Evolutionary conservation across 2,113 vertebrate genomes (phyloP), one percentile per base, ranked within the genome.

Genomic region (Caloenas nicobarica): DNA sequence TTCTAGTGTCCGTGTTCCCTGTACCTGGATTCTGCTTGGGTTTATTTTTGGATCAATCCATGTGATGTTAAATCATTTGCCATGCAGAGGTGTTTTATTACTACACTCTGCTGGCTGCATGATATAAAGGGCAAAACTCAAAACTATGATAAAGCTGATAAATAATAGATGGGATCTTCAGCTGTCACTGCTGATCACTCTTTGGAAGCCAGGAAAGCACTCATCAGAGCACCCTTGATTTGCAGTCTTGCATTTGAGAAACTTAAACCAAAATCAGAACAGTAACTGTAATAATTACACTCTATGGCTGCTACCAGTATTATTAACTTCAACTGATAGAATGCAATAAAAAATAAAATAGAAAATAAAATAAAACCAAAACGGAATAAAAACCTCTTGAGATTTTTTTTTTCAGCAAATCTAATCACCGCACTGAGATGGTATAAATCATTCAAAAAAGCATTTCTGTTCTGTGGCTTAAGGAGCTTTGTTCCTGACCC

Each of bases 161-260:
- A 91, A 92, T 86, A 95, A 84, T 81, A 81, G 36, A 91, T 85
- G 33, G 56, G 38, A 81, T 91, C 80, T 91, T 73, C 33, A 86
- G 36, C 69, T 91, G 93, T 86, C 83, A 88, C 61, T 54, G 36
- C 29, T 86, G 80, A 71, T 79, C 9, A 0, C 13, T 44, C 34
- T 78, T 81, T 65, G 66, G 65, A 91, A 96, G 69, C 57, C 76
- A 89, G 25, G 40, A 86, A 69, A 91, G 72, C 50, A 81, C 65
- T 96, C 76, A 66, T 33, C 50, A 64, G 56, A 87, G n/a, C 54
- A 31, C 16, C 40, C 62, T 65, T 82, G 58, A 73, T 77, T 79
- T 89, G 36, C 74, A 91, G 42, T 18, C 42, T 85, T 87, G 69
- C 15, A 61, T 85, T 94, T 66, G 82, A 60, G 60, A 23, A 88